Evolutionary conservation across 2,797 vertebrate genomes (phyloP), one percentile per base, ranked within the genome.

Genomic region (Sebastes hubbsi): DNA sequence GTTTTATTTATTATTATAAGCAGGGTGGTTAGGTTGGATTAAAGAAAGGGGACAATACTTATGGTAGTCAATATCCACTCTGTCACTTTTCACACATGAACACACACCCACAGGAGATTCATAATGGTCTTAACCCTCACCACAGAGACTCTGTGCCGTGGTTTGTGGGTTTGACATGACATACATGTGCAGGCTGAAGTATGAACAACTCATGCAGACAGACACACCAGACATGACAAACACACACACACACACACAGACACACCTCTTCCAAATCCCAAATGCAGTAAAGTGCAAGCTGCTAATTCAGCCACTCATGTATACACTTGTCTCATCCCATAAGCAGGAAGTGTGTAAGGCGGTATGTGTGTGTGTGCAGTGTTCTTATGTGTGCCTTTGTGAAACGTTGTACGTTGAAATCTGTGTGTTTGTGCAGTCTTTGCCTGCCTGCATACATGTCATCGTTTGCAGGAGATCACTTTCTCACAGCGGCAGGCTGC

Each of bases 41-140:
- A 12, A 62, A 34, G 30, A 62, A 11, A 32, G 18, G 7, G 5
- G 20, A 34, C 60, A 12, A 32, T 32, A 20, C 29, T 59, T 8
- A 59, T 8, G 25, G 56, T 20, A 18, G 42, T 49, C 42, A 49
- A 49, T 49, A 49, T 49, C 42, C 42, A 49, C 42, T 18, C 55
- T 58, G 55, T 58, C 55, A 27, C 24, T 27, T 56, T 56, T 27
- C 55, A 58, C 56, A 58, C 56, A 59, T 18, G 56, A 29, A 61
- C 59, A 63, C 72, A 52, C 82, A 38, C 0, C 12, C 24, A 10
- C 65, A 38, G 54, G 68, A 82, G 81, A 72, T 77, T 79, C 71
- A 77, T 87, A 86, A 89, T 84, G 75, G 77, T 84, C 65, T 80
- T 46, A 72, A 75, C 64, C 78, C 20, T 75, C 1, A 59, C 74